Conservation (phyloP, 2,888 invertebrate species). For the Amblyjoppa fuscipennis region DNA sequence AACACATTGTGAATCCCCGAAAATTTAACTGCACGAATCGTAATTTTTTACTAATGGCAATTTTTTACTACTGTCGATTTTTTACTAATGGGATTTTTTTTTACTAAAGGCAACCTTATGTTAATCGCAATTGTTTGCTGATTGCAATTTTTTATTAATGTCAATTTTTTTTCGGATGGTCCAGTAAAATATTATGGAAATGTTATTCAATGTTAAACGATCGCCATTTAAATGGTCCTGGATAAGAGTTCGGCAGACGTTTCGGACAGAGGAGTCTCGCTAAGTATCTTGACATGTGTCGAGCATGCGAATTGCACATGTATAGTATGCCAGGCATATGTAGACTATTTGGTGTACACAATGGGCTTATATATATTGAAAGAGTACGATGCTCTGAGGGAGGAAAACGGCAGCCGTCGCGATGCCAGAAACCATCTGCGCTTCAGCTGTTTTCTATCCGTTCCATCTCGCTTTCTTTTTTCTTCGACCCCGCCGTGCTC, state of each 20-base stretch:
- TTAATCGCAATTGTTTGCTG: background rate
- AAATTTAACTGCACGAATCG: background rate
- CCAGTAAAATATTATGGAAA: background rate
- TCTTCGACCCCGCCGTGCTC: constrained; percentile 8
- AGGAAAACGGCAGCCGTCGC: constrained; percentile 77
- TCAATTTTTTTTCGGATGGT: too few species aligned
- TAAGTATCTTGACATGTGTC: constrained; percentile 60
- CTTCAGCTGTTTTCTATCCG: constrained; percentile 82
- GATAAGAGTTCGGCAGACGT: constrained; percentile 1
- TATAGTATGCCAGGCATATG: constrained; percentile 54
- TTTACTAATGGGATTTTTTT: too few species aligned
- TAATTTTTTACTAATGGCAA: too few species aligned
- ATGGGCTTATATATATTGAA: constrained; percentile 47
- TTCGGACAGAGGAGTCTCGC: constrained; percentile 15
- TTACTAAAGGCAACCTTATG: too few species aligned
- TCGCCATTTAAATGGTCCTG: constrained; percentile 6
- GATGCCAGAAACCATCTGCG: constrained; percentile 82
- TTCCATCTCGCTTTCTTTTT: constrained; percentile 54
- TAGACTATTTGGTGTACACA: constrained; percentile 36
- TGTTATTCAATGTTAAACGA: background rate
- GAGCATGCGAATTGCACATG: constrained; percentile 65
- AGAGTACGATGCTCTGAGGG: constrained; percentile 61
- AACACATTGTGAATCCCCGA: background rate
- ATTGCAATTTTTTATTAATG: too few species aligned
- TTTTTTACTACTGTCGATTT: too few species aligned